phyloP scores from a whole-genome alignment of 2,113 vertebrate genomes.

The Bubo scandiacus region DNA sequence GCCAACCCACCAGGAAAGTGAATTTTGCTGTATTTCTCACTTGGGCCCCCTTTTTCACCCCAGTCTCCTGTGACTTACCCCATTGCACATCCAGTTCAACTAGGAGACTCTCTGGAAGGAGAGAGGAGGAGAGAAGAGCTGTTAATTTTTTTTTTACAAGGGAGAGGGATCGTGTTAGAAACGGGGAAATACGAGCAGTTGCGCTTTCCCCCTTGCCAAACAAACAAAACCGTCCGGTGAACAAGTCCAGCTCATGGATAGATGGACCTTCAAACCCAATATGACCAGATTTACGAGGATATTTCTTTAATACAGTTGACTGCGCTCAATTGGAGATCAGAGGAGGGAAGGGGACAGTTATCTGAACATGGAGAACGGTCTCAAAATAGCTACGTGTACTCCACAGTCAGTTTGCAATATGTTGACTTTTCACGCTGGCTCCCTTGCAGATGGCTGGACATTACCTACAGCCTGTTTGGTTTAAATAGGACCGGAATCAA shows the following conservation, averaged over 20 bases:
- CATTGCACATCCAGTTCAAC: neutral
- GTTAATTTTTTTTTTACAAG: neutral
- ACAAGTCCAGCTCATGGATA: no score
- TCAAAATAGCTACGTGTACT: neutral
- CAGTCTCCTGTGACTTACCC: neutral
- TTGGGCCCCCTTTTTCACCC: neutral
- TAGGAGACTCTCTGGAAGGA: neutral
- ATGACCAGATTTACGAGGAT: neutral
- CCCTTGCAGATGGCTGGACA: fast-evolving
- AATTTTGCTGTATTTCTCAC: neutral
- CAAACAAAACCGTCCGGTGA: neutral
- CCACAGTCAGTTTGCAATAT: fast-evolving
- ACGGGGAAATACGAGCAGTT: neutral
- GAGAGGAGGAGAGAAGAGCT: neutral
- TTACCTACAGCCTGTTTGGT: neutral
- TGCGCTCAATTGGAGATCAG: no score
- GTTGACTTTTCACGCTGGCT: neutral
- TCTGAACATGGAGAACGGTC: neutral
- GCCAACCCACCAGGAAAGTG: neutral
- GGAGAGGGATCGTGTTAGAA: neutral
- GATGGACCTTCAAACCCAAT: neutral
- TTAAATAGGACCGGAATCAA: neutral
- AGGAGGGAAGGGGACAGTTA: neutral
- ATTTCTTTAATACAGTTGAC: neutral
- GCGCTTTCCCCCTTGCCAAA: neutral